Conservation (phyloP, 2,113 vertebrate species). For the Pica pica region DNA sequence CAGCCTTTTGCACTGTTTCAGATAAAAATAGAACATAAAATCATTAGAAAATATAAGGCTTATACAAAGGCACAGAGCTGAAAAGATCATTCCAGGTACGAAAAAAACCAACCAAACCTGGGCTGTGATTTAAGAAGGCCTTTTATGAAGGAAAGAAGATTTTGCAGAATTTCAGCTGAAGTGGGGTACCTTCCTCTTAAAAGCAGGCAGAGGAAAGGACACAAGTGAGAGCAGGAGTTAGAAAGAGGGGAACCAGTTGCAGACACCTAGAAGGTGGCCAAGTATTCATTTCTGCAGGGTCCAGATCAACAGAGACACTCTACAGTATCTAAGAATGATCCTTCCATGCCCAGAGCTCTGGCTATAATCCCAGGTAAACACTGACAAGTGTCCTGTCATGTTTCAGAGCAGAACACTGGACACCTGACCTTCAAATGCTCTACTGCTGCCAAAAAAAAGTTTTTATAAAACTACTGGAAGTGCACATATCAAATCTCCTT, state of each 20-base stretch:
- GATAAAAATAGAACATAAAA: not conserved
- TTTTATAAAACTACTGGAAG: not conserved
- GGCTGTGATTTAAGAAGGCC: not conserved
- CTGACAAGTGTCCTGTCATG: not conserved
- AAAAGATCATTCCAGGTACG: not conserved
- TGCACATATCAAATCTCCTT: not conserved
- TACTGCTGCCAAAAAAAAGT: not conserved
- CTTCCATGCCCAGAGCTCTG: not conserved
- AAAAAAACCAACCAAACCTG: not conserved
- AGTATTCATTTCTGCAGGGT: not conserved
- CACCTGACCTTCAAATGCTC: not conserved
- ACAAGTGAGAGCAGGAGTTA: rapidly evolving
- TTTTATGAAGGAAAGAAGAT: not conserved
- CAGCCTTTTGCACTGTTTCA: not conserved
- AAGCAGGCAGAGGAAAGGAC: not conserved
- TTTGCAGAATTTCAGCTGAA: not conserved
- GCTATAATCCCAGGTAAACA: not conserved
- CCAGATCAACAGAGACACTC: not conserved
- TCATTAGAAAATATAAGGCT: not conserved
- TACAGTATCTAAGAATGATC: not conserved
- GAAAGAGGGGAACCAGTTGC: not conserved
- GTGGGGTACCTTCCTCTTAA: not conserved
- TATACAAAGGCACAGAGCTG: not conserved
- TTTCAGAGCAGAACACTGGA: not conserved
- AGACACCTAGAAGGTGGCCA: not conserved